A percentile compares a stretch with the other conserved stretches of the same genome.
Evolutionary conservation across 2,797 vertebrate species (phyloP).

Genomic region (Xenentodon cancila): DNA sequence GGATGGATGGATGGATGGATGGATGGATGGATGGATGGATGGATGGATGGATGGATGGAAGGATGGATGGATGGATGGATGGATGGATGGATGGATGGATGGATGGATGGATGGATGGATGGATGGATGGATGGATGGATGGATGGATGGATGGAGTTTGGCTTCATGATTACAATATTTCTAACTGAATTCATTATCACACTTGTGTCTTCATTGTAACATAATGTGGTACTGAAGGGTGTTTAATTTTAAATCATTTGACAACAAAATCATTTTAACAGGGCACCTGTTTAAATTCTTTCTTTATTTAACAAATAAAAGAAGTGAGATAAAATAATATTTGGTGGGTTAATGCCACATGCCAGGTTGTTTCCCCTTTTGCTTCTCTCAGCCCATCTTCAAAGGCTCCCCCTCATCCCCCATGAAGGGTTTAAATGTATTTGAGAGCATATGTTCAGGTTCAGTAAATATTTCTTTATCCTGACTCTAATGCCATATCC

Average conservation of each 20-base stretch:
- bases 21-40: too few relatives aligned
- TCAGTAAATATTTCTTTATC: conserved; percentile 67
- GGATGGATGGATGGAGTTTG: too few relatives aligned
- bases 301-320: conserved; percentile 28
- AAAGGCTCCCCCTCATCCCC: conserved; percentile 32
- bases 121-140: too few relatives aligned
- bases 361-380: conserved; percentile 12
- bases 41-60: too few relatives aligned
- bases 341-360: conserved; percentile 34
- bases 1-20: too few relatives aligned
- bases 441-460: conserved; percentile 62
- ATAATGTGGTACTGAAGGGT: too few relatives aligned
- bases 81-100: too few relatives aligned
- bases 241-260: background rate
- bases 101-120: too few relatives aligned
- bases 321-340: conserved; percentile 29
- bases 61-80: too few relatives aligned
- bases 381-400: conserved; percentile 31
- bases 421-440: conserved; percentile 48
- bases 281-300: background rate
- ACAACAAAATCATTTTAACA: background rate
- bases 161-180: too few relatives aligned
- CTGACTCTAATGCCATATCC: conserved; percentile 60
- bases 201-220: too few relatives aligned
- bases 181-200: too few relatives aligned